phyloP scores from a whole-genome alignment of 2,888 invertebrate genomes.

The Oxyteleia sp. region DNA sequence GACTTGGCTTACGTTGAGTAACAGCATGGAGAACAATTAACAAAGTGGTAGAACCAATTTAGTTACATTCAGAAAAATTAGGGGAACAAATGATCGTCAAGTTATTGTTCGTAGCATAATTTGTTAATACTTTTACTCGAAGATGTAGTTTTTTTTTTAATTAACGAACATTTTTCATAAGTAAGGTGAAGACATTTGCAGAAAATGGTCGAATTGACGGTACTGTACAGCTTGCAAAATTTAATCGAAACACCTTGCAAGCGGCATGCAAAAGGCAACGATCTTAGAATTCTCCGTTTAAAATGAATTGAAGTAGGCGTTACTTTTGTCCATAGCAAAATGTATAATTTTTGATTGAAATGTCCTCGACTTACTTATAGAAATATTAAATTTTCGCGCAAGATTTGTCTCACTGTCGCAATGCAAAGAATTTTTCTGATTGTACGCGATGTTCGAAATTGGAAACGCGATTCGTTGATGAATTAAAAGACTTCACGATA shows the following conservation, averaged over 20 bases:
- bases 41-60: conserved; percentile 57
- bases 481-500: too few relatives aligned
- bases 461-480: too few relatives aligned
- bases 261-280: background rate
- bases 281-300: background rate
- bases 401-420: too few relatives aligned
- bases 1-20: conserved; percentile 85
- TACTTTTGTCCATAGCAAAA: too few relatives aligned
- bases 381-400: too few relatives aligned
- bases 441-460: too few relatives aligned
- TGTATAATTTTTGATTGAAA: too few relatives aligned
- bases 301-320: too few relatives aligned
- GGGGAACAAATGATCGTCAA: background rate
- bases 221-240: background rate
- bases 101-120: background rate
- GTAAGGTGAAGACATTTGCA: too few relatives aligned
- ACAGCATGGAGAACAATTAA: conserved; percentile 83
- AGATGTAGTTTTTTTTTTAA: background rate
- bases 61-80: conserved; percentile 24
- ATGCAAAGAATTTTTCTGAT: too few relatives aligned
- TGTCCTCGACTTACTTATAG: too few relatives aligned
- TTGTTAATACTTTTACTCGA: background rate
- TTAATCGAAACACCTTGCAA: background rate
- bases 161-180: background rate
- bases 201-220: background rate